Percentiles rank a stretch among this genome's conserved stretches.
These are phyloP conservation scores for Rhabditoides inermis DNA, from an alignment of 2,888 invertebrate genomes.

Conservation along the genomic window DNA sequence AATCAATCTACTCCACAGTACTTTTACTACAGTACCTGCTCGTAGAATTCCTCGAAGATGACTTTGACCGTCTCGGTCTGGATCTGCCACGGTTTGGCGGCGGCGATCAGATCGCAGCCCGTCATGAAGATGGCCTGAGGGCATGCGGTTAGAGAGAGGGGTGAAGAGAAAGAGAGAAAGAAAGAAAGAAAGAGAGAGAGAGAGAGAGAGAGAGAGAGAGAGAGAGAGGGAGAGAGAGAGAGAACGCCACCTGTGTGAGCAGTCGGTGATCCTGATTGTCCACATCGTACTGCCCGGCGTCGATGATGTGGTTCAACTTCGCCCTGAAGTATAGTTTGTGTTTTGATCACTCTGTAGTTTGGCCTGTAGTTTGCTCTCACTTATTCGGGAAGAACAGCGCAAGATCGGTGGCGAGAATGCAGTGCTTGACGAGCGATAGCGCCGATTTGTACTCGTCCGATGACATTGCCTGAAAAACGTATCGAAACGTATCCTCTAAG, in stretches of 20 bases:
- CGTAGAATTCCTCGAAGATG: slow-evolving; percentile 74
- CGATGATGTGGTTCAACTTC: slow-evolving; percentile 29
- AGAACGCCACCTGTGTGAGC: not conserved
- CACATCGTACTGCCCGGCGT: slow-evolving; percentile 62
- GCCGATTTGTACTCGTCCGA: slow-evolving; percentile 59
- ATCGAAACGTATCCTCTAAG: too few species aligned
- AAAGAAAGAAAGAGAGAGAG: too few species aligned
- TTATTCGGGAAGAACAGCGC: slow-evolving; percentile 74
- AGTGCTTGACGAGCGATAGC: slow-evolving; percentile 68
- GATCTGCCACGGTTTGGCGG: slow-evolving; percentile 74
- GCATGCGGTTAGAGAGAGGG: too few species aligned
- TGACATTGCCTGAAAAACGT: too few species aligned
- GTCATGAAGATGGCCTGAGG: slow-evolving; percentile 72
- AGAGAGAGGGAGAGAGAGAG: not conserved
- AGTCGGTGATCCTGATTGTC: slow-evolving; percentile 63
- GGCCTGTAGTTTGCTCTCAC: slow-evolving; percentile 50
- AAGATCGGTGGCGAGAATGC: slow-evolving; percentile 76
- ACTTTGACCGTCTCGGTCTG: slow-evolving; percentile 73
- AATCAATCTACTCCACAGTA: not conserved
- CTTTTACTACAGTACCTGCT: slow-evolving; percentile 64
- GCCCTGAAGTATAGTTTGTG: slow-evolving; percentile 5
- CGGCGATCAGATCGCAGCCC: slow-evolving; percentile 73
- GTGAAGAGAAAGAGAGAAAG: not conserved
- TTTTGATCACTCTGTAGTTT: too few species aligned
- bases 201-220: not conserved